Evolutionary conservation across 2,888 invertebrate species (phyloP).

Genomic region (Calameuta filiformis): DNA sequence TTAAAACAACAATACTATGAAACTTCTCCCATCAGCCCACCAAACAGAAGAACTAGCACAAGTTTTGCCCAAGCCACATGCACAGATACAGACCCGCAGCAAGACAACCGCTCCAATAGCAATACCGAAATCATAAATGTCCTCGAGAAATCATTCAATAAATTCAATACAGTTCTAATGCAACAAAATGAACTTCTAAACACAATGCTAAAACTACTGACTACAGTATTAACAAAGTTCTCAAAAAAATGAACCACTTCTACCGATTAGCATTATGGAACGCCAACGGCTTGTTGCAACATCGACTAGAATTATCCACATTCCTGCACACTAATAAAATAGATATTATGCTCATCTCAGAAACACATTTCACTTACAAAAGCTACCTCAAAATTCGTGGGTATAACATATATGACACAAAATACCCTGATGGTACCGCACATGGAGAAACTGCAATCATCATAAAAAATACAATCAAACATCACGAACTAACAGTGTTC

Average conservation of each 20-base stretch:
- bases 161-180: slow-evolving; percentile 7
- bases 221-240: slow-evolving; percentile 16
- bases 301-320: slow-evolving; percentile 15
- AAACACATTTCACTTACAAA: slow-evolving; percentile 31
- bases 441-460: slow-evolving; percentile 29
- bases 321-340: slow-evolving; percentile 18
- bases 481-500: slow-evolving; percentile 22
- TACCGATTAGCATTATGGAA: slow-evolving; percentile 27
- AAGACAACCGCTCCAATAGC: too few relatives aligned
- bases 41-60: too few relatives aligned
- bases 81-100: too few relatives aligned
- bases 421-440: slow-evolving; percentile 30
- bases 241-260: slow-evolving; percentile 12
- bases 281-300: slow-evolving; percentile 22
- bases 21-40: too few relatives aligned
- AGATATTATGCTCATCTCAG: slow-evolving; percentile 21
- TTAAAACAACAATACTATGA: too few relatives aligned
- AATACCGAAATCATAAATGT: neutral
- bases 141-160: slow-evolving; percentile 11
- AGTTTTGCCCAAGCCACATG: too few relatives aligned
- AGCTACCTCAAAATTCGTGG: slow-evolving; percentile 25
- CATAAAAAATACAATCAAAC: slow-evolving; percentile 29
- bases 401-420: slow-evolving; percentile 26
- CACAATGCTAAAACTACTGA: slow-evolving; percentile 12
- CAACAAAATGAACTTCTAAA: slow-evolving; percentile 12